Percentiles rank a stretch among this genome's conserved stretches.
Evolutionary conservation across 1,140 invertebrate genomes (phyloP).

Genomic region (Trinorchestia longiramus): DNA sequence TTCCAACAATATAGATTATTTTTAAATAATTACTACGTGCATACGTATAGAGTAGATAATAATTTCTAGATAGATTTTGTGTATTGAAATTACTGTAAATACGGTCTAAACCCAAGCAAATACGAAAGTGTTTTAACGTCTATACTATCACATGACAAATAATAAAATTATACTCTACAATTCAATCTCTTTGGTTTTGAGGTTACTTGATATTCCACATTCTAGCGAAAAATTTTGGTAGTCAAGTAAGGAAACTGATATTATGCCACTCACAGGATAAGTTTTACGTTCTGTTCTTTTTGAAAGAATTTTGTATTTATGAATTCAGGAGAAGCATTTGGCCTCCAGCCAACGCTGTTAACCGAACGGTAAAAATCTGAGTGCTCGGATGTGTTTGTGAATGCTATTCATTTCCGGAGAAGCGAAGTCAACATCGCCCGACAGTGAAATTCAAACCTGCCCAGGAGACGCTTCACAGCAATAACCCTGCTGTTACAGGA

Average conservation of each 20-base stretch:
- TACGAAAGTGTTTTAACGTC: no score
- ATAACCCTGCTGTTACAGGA: neutral
- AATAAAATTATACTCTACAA: neutral
- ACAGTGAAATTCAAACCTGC: neutral
- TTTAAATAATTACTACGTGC: neutral
- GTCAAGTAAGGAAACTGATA: neutral
- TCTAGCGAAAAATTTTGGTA: neutral
- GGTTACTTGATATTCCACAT: neutral
- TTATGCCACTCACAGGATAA: neutral
- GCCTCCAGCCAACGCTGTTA: neutral
- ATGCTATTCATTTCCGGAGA: neutral
- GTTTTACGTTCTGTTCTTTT: neutral
- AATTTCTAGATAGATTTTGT: no score
- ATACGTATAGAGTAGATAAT: no score
- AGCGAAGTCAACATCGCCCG: neutral
- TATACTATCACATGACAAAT: no score
- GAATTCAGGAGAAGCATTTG: neutral
- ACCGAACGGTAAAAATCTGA: neutral
- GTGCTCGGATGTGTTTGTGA: neutral
- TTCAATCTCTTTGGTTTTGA: neutral
- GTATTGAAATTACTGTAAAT: no score
- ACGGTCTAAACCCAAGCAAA: no score
- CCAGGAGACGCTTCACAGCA: neutral
- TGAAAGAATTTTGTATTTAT: neutral
- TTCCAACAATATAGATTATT: neutral